Evolutionary conservation across 2,888 invertebrate genomes (phyloP).

Genomic region (Helicoverpa assulta): DNA sequence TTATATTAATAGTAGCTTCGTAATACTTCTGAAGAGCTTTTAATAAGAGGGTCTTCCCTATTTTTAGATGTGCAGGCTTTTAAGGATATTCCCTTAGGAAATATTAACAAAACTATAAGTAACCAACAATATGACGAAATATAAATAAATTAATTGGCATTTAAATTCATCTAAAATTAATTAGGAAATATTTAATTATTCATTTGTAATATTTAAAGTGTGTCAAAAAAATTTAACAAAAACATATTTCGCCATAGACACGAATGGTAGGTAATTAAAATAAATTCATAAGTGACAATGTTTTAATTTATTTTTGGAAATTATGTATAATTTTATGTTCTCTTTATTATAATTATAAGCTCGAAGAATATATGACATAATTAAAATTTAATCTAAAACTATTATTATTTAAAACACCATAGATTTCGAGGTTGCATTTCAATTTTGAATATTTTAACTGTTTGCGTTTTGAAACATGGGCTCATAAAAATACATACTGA

Average conservation of each 20-base stretch:
- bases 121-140: background rate
- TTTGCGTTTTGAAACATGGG: constrained; percentile 6
- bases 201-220: background rate
- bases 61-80: background rate
- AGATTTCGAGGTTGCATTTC: background rate
- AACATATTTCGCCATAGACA: background rate
- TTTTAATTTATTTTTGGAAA: background rate
- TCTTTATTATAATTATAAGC: too few relatives aligned
- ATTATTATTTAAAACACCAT: background rate
- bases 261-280: background rate
- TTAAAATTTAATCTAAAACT: too few relatives aligned
- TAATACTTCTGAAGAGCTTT: too few relatives aligned
- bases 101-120: background rate
- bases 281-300: background rate
- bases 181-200: background rate
- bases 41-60: too few relatives aligned
- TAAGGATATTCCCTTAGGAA: background rate
- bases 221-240: background rate
- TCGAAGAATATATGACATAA: too few relatives aligned
- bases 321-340: background rate
- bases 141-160: background rate
- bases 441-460: too few relatives aligned
- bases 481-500: constrained; percentile 18
- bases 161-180: background rate
- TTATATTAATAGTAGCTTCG: too few relatives aligned